These are phyloP conservation scores for Amblyopsis hoosieri DNA, from an alignment of 2,797 vertebrate species.

Conservation along the genomic window DNA sequence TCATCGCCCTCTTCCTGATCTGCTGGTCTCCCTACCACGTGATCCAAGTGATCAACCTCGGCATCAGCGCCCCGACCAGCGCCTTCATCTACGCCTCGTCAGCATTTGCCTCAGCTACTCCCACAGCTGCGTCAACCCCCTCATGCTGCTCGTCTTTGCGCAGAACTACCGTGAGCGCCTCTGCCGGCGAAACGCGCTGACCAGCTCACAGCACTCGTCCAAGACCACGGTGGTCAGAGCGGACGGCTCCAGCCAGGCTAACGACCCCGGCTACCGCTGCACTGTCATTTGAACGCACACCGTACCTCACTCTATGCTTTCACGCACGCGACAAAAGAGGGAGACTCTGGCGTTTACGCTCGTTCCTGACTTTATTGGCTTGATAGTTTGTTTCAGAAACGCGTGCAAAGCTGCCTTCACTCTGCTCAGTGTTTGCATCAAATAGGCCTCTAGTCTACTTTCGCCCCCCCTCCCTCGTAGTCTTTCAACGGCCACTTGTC, in stretches of 20 bases:
- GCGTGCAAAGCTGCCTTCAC: too few relatives aligned
- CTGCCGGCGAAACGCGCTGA: slow-evolving; percentile 53
- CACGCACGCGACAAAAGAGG: too few relatives aligned
- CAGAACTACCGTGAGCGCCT: slow-evolving; percentile 83
- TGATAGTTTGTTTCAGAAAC: too few relatives aligned
- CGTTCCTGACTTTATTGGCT: too few relatives aligned
- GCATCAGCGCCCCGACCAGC: slow-evolving; percentile 71
- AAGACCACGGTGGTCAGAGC: slow-evolving; percentile 75
- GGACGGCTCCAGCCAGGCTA: slow-evolving; percentile 63
- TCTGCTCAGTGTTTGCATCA: too few relatives aligned
- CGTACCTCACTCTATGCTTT: background rate
- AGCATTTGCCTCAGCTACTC: slow-evolving; percentile 85
- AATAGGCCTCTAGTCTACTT: too few relatives aligned
- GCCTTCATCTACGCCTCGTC: slow-evolving; percentile 78
- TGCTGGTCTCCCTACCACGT: slow-evolving; percentile 86
- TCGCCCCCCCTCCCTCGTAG: too few relatives aligned
- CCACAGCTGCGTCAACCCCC: slow-evolving; percentile 86
- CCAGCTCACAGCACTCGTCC: slow-evolving; percentile 70
- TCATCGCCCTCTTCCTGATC: slow-evolving; percentile 79
- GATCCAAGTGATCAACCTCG: slow-evolving; percentile 83
- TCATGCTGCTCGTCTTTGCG: slow-evolving; percentile 82
- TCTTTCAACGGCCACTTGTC: too few relatives aligned
- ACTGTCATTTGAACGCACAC: slow-evolving; percentile 57
- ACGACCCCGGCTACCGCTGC: slow-evolving; percentile 60
- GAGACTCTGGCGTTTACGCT: too few relatives aligned